Conservation (phyloP, 2,113 vertebrate species). For the Pantherophis guttatus region DNA sequence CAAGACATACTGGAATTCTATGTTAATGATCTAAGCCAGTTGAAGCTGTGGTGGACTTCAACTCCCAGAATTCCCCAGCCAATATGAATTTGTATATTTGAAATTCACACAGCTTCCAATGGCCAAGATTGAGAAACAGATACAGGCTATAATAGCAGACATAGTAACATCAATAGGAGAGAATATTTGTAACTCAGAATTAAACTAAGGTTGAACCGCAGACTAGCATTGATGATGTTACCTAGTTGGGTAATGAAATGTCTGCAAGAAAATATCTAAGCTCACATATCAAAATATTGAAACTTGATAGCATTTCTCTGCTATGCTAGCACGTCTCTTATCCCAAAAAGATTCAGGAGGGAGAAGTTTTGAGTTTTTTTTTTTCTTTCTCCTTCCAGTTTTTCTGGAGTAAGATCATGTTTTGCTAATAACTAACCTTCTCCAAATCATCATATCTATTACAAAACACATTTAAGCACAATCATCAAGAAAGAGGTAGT, state of each 20-base stretch:
- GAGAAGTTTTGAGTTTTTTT: not conserved
- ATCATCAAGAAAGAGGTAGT: not conserved
- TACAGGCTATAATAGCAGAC: not conserved
- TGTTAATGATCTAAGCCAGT: not conserved
- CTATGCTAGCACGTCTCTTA: not conserved
- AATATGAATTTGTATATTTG: not conserved
- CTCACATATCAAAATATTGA: not conserved
- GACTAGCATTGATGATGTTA: not conserved
- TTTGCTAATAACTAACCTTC: not conserved
- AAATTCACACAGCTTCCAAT: not conserved
- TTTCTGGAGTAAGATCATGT: not conserved
- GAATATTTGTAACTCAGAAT: no score
- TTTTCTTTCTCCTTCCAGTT: not conserved
- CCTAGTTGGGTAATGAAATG: not conserved
- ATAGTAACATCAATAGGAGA: no score
- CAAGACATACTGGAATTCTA: not conserved
- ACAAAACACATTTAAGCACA: not conserved
- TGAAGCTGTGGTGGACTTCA: no score
- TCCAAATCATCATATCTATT: not conserved
- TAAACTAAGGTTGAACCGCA: not conserved
- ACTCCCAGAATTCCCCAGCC: not conserved
- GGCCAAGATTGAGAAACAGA: not conserved
- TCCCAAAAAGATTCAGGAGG: not conserved
- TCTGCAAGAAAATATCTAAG: not conserved
- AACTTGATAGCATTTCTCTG: not conserved